Evolutionary conservation across 2,888 invertebrate genomes (phyloP).

Genomic region (Geotrupes spiniger): DNA sequence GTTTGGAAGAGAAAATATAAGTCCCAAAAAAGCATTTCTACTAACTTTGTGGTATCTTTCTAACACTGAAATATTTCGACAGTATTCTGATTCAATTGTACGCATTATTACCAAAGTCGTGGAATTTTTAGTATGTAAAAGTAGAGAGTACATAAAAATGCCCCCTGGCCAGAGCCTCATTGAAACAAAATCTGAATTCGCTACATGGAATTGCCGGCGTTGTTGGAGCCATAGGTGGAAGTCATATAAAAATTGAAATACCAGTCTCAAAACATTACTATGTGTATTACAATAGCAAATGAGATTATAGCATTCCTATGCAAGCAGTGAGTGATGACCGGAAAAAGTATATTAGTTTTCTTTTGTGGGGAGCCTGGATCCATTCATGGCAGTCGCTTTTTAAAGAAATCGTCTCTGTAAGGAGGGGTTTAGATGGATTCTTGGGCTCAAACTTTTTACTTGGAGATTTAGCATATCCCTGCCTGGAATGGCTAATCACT

Average conservation of each 20-base stretch:
- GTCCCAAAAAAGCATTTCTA: background rate
- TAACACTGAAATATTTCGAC: background rate
- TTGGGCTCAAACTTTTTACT: slow-evolving; percentile 23
- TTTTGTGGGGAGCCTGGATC: slow-evolving; percentile 23
- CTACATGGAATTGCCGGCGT: background rate
- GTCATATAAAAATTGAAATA: slow-evolving; percentile 15
- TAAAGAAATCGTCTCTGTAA: slow-evolving; percentile 22
- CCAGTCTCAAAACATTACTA: slow-evolving; percentile 4
- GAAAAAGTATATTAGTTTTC: slow-evolving; percentile 19
- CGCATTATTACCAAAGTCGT: too few species aligned
- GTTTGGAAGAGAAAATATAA: too few species aligned
- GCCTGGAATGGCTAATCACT: slow-evolving; percentile 23
- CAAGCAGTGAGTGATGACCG: slow-evolving; percentile 8
- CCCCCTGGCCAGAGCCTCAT: background rate
- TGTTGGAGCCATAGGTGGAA: slow-evolving; percentile 11
- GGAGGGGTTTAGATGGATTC: slow-evolving; percentile 14
- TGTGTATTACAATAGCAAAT: slow-evolving; percentile 17
- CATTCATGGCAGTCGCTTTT: too few species aligned
- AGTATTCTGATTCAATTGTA: background rate
- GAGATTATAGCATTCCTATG: slow-evolving; percentile 9
- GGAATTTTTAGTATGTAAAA: too few species aligned
- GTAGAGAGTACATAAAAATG: too few species aligned
- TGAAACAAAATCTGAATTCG: background rate
- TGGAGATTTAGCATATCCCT: slow-evolving; percentile 28
- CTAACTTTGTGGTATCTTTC: background rate